Conservation (phyloP, 1,140 invertebrate genomes). For the Calephelis nemesis region DNA sequence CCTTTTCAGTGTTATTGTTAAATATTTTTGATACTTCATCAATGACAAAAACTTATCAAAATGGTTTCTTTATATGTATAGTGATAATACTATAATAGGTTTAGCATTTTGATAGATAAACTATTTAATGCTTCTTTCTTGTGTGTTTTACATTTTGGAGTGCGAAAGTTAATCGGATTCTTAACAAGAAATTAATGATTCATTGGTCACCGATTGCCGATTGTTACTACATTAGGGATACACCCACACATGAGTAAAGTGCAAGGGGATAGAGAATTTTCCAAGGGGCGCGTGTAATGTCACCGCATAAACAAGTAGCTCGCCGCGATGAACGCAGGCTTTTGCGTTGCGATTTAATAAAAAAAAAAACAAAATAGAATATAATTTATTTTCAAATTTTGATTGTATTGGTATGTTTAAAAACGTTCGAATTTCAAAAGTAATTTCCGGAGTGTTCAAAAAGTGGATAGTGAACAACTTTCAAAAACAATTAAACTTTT, state of each 20-base stretch:
- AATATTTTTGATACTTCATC: too few species aligned
- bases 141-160: neutral
- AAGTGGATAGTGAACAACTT: conserved; percentile 12
- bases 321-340: conserved; percentile 65
- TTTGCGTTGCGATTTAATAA: conserved; percentile 46
- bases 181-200: conserved; percentile 63
- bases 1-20: too few species aligned
- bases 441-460: neutral
- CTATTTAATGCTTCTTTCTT: neutral
- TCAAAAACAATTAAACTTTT: conserved; percentile 16
- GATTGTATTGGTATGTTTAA: neutral
- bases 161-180: conserved; percentile 37
- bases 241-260: conserved; percentile 46
- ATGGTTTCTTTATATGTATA: too few species aligned
- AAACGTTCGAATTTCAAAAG: too few species aligned
- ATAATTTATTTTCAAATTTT: neutral
- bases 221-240: conserved; percentile 61
- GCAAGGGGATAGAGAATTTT: conserved; percentile 60
- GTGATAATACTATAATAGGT: too few species aligned
- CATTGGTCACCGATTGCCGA: conserved; percentile 45
- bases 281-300: conserved; percentile 58
- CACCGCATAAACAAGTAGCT: conserved; percentile 63
- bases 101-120: too few species aligned
- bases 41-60: too few species aligned
- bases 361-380: conserved; percentile 22